Base-by-base conservation (phyloP, 2,797 vertebrate species). In the Galagoides demidoff region DNA sequence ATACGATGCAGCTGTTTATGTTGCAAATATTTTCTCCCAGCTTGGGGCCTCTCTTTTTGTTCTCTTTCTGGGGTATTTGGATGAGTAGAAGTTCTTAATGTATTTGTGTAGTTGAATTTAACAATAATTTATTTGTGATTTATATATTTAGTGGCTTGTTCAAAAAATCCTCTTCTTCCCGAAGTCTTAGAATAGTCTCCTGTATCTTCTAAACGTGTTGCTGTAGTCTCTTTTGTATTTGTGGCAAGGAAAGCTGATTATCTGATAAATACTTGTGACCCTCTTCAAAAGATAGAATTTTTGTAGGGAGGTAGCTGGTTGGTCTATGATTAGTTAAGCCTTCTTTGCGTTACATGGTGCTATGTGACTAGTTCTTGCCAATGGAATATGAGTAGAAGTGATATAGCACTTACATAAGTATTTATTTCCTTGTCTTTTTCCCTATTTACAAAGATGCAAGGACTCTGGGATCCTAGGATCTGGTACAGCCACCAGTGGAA, bases 81-180 rank as follows among this genome's bases (percentile, higher is more conserved):
- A 63, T 92, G 17, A 94, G 49, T 25, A 87, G 59, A 94, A 90
- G 49, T 45, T 66, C 34, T 92, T 57, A 61, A 49, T 43, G 22
- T 61, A 87, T 94, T 82, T 63, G 39, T 25, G 20, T 45, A 55
- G 39, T 55, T 95, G 76, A 73, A 68, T 93, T 84, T 86, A 57
- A 89, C 57, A 4, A 27, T 76, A 31, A 17, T 83, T 88, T 77
- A 61, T 74, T 66, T 85, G 66, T n/a, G 22, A 22, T 45, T 73
- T 86, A 5, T 71, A 27, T 59, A 39, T 92, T 81, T n/a, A 27
- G 22, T 68, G 52, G 4, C 31, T 85, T 87, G 2, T 87, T 95
- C 68, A 29, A 88, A 83, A 82, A 39, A 29, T 16, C 2, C 1
- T 61, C 74, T 64, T 43, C 19, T 29, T 37, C 34, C 4, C 16